phyloP scores from a whole-genome alignment of 2,888 invertebrate genomes.

The Noctua pronuba region DNA sequence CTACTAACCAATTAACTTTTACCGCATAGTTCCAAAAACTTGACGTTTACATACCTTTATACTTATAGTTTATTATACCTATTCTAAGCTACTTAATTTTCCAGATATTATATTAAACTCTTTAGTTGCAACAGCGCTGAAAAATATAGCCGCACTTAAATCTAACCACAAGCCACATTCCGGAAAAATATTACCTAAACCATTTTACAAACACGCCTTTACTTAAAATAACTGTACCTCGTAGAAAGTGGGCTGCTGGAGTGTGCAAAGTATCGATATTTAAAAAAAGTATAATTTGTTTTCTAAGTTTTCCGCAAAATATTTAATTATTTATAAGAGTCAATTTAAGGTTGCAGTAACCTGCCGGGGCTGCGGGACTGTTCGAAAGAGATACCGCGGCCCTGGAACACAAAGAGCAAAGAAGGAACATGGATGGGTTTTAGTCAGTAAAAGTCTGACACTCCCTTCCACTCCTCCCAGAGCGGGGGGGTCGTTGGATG shows the following conservation, averaged over 20 bases:
- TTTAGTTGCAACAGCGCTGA: background rate
- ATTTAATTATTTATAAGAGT: too few species aligned
- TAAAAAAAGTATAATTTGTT: background rate
- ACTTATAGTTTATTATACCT: background rate
- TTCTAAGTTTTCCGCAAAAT: background rate
- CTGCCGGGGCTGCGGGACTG: too few species aligned
- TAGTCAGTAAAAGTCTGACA: too few species aligned
- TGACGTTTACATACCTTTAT: background rate
- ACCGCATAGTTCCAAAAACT: background rate
- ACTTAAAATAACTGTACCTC: constrained; percentile 5
- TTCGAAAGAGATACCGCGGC: too few species aligned
- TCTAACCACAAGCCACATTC: constrained; percentile 26
- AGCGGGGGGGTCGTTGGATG: too few species aligned
- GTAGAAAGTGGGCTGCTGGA: constrained; percentile 21
- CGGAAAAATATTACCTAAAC: constrained; percentile 24
- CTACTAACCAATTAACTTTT: background rate
- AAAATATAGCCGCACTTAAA: constrained; percentile 30
- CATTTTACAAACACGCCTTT: constrained; percentile 28
- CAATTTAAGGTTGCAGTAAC: too few species aligned
- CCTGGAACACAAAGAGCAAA: too few species aligned
- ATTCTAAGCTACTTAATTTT: background rate
- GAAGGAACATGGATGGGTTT: too few species aligned
- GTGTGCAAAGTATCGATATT: background rate
- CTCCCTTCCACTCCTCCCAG: too few species aligned
- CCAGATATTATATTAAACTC: constrained; percentile 1